A percentile compares a stretch with the other conserved stretches of the same genome.
Conservation (phyloP, 2,113 vertebrate species). For the Brienomyrus longianalis region DNA sequence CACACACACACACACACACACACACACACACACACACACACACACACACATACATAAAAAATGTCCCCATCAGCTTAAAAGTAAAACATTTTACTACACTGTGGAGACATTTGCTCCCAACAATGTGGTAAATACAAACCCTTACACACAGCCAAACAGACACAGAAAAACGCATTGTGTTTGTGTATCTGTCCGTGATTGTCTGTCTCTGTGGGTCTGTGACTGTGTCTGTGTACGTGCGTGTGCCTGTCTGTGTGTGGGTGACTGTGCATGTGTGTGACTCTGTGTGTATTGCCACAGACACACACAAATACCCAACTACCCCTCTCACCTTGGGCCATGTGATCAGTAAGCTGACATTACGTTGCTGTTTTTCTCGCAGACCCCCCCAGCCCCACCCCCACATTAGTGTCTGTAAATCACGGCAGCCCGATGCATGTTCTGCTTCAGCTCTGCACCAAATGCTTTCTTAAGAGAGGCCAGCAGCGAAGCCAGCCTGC, state of each 20-base stretch:
- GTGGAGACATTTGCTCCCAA: background rate
- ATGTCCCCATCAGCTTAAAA: too few relatives aligned
- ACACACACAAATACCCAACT: background rate
- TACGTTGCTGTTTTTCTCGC: constrained; percentile 38
- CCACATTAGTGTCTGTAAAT: constrained; percentile 50
- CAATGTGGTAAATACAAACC: background rate
- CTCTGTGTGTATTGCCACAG: background rate
- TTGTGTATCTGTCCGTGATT: background rate
- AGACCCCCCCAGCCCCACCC: constrained; percentile 14
- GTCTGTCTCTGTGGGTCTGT: background rate
- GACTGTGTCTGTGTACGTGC: background rate
- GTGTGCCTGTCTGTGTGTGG: background rate
- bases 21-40: background rate
- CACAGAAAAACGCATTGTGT: too few relatives aligned
- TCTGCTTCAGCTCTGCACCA: constrained; percentile 51
- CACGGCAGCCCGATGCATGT: constrained; percentile 42
- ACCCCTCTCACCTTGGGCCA: constrained; percentile 24
- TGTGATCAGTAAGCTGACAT: constrained; percentile 51
- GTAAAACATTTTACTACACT: too few relatives aligned
- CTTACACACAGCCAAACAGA: too few relatives aligned
- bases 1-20: too few relatives aligned
- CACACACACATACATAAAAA: background rate
- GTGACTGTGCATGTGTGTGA: background rate
- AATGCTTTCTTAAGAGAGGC: constrained; percentile 40
- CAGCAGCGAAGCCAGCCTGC: background rate